Evolutionary conservation across 1,140 invertebrate species (phyloP).

Genomic region (Orchestia grillus): DNA sequence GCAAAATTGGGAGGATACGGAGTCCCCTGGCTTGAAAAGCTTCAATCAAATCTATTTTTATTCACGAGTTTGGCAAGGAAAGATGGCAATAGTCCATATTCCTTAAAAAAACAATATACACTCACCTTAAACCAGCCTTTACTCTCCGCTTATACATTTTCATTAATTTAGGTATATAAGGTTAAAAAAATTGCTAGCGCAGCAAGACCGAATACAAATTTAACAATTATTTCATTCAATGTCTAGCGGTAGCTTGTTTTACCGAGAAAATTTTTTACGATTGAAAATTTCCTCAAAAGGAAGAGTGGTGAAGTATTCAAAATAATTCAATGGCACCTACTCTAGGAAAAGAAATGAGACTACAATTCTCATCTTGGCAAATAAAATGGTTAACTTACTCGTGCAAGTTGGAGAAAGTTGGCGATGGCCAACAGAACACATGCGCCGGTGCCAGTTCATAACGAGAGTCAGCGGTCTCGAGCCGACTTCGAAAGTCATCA

Average conservation of each 20-base stretch:
- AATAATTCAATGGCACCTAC: not conserved
- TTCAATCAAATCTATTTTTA: not conserved
- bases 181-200: too few species aligned
- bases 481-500: not conserved
- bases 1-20: too few species aligned
- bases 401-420: not conserved
- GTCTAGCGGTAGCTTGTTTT: not conserved
- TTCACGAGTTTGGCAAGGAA: not conserved
- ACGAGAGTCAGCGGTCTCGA: not conserved
- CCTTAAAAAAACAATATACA: not conserved
- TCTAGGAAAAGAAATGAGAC: not conserved
- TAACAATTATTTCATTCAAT: not conserved
- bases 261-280: not conserved
- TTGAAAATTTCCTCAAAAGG: not conserved
- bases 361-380: not conserved
- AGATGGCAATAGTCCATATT: not conserved
- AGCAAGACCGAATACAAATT: not conserved
- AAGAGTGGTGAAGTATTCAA: not conserved
- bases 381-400: not conserved
- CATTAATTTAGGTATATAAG: too few species aligned
- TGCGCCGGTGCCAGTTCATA: conserved; percentile 10
- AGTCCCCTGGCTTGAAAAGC: too few species aligned
- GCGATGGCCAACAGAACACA: not conserved
- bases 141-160: not conserved
- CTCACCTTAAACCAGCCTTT: not conserved